These are phyloP conservation scores for Drosophila testacea DNA, from an alignment of 2,888 invertebrate species.

Conservation along the genomic window DNA sequence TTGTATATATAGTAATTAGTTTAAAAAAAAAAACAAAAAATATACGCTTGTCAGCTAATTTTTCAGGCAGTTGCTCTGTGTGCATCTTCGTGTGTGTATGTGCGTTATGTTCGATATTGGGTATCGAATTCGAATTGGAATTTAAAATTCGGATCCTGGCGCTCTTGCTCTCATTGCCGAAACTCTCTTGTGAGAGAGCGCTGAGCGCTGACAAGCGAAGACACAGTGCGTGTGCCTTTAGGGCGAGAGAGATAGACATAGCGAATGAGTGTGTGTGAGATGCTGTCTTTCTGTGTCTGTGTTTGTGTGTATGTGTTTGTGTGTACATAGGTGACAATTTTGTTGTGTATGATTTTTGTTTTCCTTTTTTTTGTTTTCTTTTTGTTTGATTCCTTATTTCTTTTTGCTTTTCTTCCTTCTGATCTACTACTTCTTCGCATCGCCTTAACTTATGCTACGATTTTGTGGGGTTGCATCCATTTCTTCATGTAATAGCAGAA, in stretches of 20 bases:
- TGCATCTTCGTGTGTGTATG: conserved; percentile 24
- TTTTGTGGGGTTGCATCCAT: conserved; percentile 94
- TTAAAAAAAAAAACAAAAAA: conserved; percentile 74
- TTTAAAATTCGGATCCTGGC: conserved; percentile 18
- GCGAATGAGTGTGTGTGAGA: conserved; percentile 42
- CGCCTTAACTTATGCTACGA: conserved; percentile 87
- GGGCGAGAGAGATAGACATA: conserved; percentile 70
- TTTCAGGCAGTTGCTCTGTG: conserved; percentile 41
- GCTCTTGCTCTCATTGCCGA: conserved; percentile 47
- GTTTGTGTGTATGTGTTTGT: conserved; percentile 18
- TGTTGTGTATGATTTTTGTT: conserved; percentile 68
- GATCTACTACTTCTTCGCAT: conserved; percentile 6
- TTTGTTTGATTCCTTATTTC: conserved; percentile 27
- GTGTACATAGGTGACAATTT: conserved; percentile 65
- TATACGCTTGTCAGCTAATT: conserved; percentile 74
- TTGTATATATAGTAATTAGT: conserved; percentile 75
- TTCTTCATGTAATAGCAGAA: conserved; percentile 97
- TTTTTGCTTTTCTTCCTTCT: conserved; percentile 5
- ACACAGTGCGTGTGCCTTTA: conserved; percentile 39
- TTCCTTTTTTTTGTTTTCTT: conserved; percentile 44
- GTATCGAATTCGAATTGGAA: conserved; percentile 10
- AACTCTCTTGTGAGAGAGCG: conserved; percentile 51
- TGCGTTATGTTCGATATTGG: conserved; percentile 6
- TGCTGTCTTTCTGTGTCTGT: conserved; percentile 20
- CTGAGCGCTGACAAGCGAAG: conserved; percentile 53